Evolutionary conservation across 1,140 invertebrate genomes (phyloP).

Genomic region (Belonocnema kinseyi): DNA sequence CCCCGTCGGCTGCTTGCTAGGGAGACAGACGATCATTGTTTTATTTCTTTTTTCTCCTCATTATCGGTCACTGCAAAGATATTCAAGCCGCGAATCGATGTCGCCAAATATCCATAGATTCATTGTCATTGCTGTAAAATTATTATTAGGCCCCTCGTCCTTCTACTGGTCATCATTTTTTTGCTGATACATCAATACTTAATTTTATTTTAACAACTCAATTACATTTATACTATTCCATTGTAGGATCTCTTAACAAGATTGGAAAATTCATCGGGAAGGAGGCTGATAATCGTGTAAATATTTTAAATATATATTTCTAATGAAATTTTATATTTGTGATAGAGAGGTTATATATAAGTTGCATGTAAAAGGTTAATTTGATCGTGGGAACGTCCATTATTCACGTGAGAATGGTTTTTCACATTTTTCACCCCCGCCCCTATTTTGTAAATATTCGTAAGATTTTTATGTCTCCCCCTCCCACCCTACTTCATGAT

Average conservation of each 20-base stretch:
- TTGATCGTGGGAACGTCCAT: too few species aligned
- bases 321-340: too few species aligned
- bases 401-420: too few species aligned
- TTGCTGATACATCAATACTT: background rate
- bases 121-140: slow-evolving; percentile 32
- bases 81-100: slow-evolving; percentile 32
- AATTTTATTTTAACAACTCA: background rate
- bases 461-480: too few species aligned
- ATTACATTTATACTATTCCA: background rate
- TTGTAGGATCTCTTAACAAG: background rate
- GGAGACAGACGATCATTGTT: slow-evolving; percentile 63
- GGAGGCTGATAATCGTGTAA: slow-evolving; percentile 6
- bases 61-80: slow-evolving; percentile 14
- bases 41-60: slow-evolving; percentile 42
- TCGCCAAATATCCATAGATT: background rate
- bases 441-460: too few species aligned
- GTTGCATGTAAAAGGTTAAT: too few species aligned
- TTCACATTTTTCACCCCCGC: too few species aligned
- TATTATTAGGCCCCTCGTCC: slow-evolving; percentile 28
- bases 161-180: background rate
- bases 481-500: too few species aligned
- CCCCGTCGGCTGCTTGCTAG: slow-evolving; percentile 85
- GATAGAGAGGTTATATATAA: too few species aligned
- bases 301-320: too few species aligned
- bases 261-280: background rate